These are phyloP conservation scores for Chlorops oryzae DNA, from an alignment of 1,140 invertebrate species.

Conservation along the genomic window DNA sequence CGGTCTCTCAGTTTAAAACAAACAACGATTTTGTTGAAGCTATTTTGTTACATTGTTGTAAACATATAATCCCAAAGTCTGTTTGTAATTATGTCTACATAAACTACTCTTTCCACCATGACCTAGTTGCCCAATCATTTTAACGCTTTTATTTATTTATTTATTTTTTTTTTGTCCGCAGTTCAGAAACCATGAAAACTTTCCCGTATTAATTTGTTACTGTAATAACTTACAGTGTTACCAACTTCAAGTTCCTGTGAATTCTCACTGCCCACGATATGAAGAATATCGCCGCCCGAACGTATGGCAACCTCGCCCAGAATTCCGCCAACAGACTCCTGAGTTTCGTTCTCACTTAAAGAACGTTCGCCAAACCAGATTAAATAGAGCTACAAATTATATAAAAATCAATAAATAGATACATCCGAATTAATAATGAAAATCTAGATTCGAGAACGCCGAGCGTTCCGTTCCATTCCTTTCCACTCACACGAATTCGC, in stretches of 20 bases:
- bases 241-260: conserved; percentile 42
- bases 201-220: not conserved
- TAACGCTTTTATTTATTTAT: too few relatives aligned
- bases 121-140: too few relatives aligned
- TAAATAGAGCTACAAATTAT: conserved; percentile 30
- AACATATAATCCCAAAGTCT: too few relatives aligned
- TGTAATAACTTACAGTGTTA: conserved; percentile 30
- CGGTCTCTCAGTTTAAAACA: too few relatives aligned
- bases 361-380: conserved; percentile 38
- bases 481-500: conserved; percentile 49
- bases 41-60: too few relatives aligned
- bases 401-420: not conserved
- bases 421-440: conserved; percentile 5
- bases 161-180: too few relatives aligned
- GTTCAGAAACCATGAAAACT: too few relatives aligned
- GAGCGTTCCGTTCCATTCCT: not conserved
- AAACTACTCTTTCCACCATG: too few relatives aligned
- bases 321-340: conserved; percentile 36
- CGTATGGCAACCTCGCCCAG: conserved; percentile 40
- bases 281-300: conserved; percentile 44
- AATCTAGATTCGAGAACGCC: conserved; percentile 16
- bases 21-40: too few relatives aligned
- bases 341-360: conserved; percentile 40
- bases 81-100: too few relatives aligned
- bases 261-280: conserved; percentile 42